Base-by-base conservation (phyloP, 2,797 vertebrate genomes). In the Hapalemur alaotrensis region DNA sequence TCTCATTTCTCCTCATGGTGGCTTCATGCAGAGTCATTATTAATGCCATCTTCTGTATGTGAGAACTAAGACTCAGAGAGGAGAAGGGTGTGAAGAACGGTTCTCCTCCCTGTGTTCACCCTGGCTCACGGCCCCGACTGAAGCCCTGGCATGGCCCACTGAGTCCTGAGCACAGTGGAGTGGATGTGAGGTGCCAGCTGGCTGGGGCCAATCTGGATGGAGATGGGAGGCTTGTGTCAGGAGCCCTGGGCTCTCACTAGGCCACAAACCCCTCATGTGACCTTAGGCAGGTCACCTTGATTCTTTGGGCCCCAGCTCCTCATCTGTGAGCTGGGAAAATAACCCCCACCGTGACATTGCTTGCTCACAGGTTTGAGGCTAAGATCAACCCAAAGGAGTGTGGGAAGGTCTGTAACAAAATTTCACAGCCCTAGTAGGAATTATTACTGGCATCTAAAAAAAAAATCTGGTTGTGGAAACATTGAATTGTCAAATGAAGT, bases 391-490 rank as follows among this genome's bases (percentile, higher is more conserved):
- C 41, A 57, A 12, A 23, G 30, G 43, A 85, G 32, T n/a, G 8
- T 2, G 5, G 65, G 38, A 84, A 67, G 46, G 18, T 57, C 82
- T 94, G 82, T 63, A 61, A 43, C 7, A 14, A 63, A 89, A 85
- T 35, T 82, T 72, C 20, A 32, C 10, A n/a, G 85, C 15, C 28
- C 32, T 23, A 13, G 2, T 63, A n/a, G n/a, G 35, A 32, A 90
- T 67, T 50, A 46, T 54, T 65, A n/a, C 32, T 75, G 41, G 22
- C n/a, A 73, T 35, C n/a, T 43, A 54, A 3, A 0, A n/a, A 46
- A 88, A 46, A 46, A n/a, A 88, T 57, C 20, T 67, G 13, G 11
- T 20, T 84, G 30, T 18, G 48, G 90, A 93, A 86, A 90, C 23
- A 76, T 1, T 63, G 57, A 50, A 18, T 67, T 78, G n/a, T 69